Evolutionary conservation across 1,140 invertebrate species (phyloP).

Genomic region (Caerostris darwini): DNA sequence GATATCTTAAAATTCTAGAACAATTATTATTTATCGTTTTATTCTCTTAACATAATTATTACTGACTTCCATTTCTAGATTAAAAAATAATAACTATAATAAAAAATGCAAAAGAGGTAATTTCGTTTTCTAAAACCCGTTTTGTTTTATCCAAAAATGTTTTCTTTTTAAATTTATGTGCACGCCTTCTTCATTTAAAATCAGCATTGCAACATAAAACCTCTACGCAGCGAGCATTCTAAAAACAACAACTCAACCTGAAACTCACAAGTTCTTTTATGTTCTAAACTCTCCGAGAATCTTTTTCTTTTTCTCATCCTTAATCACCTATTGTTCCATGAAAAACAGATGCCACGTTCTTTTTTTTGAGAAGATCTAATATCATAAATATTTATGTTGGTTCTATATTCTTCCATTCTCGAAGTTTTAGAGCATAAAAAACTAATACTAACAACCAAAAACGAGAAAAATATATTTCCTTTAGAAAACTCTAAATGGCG

Average conservation of each 20-base stretch:
- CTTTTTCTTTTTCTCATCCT: not conserved
- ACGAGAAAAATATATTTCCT: not conserved
- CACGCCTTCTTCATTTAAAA: not conserved
- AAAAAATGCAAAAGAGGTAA: too few relatives aligned
- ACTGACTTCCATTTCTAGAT: too few relatives aligned
- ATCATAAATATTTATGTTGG: not conserved
- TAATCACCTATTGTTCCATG: not conserved
- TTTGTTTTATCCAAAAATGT: not conserved
- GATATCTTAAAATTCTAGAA: too few relatives aligned
- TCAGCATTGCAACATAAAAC: not conserved
- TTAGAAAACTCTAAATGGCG: not conserved
- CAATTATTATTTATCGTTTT: too few relatives aligned
- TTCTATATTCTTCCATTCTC: not conserved
- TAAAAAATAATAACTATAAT: too few relatives aligned
- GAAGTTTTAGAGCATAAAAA: not conserved
- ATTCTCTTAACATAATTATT: too few relatives aligned
- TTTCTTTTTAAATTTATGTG: not conserved
- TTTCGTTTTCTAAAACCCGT: too few relatives aligned
- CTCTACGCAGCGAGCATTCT: not conserved
- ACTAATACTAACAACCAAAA: not conserved
- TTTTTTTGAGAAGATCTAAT: not conserved
- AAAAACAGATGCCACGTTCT: not conserved
- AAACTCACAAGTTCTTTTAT: not conserved
- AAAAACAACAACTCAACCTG: not conserved
- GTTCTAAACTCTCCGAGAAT: not conserved